Conservation (phyloP, 2,113 vertebrate species). For the Notothenia rossii region DNA sequence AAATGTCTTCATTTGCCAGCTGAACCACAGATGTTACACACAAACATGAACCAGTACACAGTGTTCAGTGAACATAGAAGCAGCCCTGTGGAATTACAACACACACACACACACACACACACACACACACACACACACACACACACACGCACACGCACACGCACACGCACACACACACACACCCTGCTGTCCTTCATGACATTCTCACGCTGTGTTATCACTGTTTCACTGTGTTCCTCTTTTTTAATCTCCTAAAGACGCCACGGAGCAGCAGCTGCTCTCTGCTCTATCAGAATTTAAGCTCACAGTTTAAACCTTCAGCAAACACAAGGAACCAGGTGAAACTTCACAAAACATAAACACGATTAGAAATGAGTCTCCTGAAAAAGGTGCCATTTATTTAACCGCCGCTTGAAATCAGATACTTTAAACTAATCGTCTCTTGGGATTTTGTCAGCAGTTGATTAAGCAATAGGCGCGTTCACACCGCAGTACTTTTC, state of each 20-base stretch:
- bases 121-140: neutral
- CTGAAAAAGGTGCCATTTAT: neutral
- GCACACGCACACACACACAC: no score
- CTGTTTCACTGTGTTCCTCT: conserved; percentile 22
- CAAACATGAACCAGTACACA: conserved; percentile 18
- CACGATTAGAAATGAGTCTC: neutral
- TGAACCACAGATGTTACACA: conserved; percentile 24
- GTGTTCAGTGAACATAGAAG: conserved; percentile 4
- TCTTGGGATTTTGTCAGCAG: neutral
- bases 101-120: neutral
- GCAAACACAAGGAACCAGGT: neutral
- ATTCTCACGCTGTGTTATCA: conserved; percentile 22
- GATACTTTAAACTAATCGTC: neutral
- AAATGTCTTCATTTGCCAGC: conserved; percentile 14
- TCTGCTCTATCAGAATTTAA: neutral
- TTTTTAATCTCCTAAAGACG: conserved; percentile 25
- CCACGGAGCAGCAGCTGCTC: conserved; percentile 31
- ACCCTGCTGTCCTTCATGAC: conserved; percentile 12
- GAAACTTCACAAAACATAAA: neutral
- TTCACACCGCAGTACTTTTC: no score
- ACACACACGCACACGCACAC: neutral
- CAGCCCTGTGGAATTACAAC: neutral
- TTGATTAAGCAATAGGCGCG: no score
- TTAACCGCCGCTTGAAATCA: neutral
- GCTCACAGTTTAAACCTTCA: neutral